These are phyloP conservation scores for Bergia puertoricense DNA, from an alignment of 92 coral and sea anemone species.

Conservation along the genomic window DNA sequence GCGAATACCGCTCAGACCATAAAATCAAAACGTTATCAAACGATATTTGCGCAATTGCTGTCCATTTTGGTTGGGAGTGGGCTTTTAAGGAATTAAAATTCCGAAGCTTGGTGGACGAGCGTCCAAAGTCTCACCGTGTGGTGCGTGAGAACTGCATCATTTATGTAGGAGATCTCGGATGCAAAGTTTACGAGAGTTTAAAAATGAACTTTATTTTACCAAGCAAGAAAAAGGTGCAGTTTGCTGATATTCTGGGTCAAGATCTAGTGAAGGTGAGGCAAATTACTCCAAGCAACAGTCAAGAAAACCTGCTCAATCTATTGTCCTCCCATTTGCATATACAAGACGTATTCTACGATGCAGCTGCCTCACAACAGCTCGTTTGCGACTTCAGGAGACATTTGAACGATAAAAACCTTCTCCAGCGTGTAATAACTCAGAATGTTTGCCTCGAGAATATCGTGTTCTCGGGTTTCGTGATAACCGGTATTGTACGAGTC, in stretches of 20 bases:
- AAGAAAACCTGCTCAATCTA: slow-evolving; percentile 64
- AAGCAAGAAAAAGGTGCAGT: slow-evolving; percentile 78
- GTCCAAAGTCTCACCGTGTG: not conserved
- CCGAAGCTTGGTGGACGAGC: not conserved
- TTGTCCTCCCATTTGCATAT: not conserved
- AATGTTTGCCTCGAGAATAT: slow-evolving; percentile 90
- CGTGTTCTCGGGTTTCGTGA: slow-evolving; percentile 70
- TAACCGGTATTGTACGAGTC: slow-evolving; percentile 84
- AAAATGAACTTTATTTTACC: slow-evolving; percentile 19
- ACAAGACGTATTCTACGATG: not conserved
- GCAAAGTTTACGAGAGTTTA: not conserved
- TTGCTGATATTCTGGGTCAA: slow-evolving; percentile 91
- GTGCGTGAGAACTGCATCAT: not conserved
- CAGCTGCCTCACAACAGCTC: slow-evolving; percentile 1
- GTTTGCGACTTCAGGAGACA: slow-evolving; percentile 67
- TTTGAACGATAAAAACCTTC: slow-evolving; percentile 54
- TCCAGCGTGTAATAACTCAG: slow-evolving; percentile 55
- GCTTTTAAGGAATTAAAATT: not conserved
- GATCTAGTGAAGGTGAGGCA: slow-evolving; percentile 82
- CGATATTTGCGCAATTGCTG: not conserved
- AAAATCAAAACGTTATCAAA: no score
- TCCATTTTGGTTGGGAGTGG: not conserved
- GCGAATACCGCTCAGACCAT: not conserved
- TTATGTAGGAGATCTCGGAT: not conserved
- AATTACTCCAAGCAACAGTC: slow-evolving; percentile 85